Conservation (phyloP, 2,888 invertebrate genomes). For the Drosophila conformis region DNA sequence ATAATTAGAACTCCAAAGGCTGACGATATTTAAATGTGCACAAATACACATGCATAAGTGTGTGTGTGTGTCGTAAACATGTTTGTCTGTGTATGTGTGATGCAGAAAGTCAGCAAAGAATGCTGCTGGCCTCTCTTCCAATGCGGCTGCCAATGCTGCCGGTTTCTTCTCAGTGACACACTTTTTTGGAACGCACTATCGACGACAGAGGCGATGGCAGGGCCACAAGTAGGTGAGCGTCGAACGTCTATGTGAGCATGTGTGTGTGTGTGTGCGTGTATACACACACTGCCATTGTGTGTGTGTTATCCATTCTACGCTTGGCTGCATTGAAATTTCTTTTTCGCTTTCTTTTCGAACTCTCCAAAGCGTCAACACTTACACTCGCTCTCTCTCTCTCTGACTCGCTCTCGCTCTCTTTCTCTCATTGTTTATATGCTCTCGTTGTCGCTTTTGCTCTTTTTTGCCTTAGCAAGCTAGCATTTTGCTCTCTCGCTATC, state of each 20-base stretch:
- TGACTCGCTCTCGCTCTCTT: constrained; percentile 9
- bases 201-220: constrained; percentile 24
- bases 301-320: constrained; percentile 72
- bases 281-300: not conserved
- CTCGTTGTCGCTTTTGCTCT: not conserved
- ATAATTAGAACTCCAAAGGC: constrained; percentile 54
- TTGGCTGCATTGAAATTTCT: constrained; percentile 76
- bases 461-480: constrained; percentile 1
- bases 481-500: constrained; percentile 8
- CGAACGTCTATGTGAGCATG: constrained; percentile 17
- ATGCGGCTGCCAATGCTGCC: constrained; percentile 33
- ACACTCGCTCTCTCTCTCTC: constrained; percentile 34
- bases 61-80: constrained; percentile 6
- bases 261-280: constrained; percentile 1
- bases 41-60: constrained; percentile 2
- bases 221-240: constrained; percentile 70
- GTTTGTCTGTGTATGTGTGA: constrained; percentile 10
- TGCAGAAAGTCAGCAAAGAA: constrained; percentile 70
- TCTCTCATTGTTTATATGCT: not conserved
- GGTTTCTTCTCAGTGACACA: constrained; percentile 69
- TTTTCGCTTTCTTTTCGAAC: constrained; percentile 77
- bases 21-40: constrained; percentile 19
- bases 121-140: constrained; percentile 60
- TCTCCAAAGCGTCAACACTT: constrained; percentile 46
- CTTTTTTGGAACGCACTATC: constrained; percentile 44